A percentile compares a stretch with the other conserved stretches of the same genome.
Evolutionary conservation across 2,888 invertebrate species (phyloP).

Genomic region (Nomada ferruginata): DNA sequence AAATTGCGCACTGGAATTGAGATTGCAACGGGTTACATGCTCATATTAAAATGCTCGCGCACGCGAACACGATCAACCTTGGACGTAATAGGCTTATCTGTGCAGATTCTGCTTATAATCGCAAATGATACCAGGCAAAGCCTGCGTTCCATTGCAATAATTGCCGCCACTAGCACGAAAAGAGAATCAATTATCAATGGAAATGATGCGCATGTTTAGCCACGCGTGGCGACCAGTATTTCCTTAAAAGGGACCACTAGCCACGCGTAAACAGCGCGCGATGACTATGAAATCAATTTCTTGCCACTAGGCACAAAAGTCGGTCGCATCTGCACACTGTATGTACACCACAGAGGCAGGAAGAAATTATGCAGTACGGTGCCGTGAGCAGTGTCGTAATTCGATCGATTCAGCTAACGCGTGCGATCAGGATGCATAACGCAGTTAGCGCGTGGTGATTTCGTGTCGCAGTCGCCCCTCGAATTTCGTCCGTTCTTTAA

Average conservation of each 20-base stretch:
- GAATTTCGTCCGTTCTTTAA: neutral
- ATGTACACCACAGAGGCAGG: neutral
- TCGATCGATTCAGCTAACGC: conserved; percentile 4
- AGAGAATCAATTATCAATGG: neutral
- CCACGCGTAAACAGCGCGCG: neutral
- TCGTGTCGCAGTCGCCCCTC: neutral
- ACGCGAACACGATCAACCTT: conserved; percentile 16
- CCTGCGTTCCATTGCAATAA: neutral
- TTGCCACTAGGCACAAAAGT: neutral
- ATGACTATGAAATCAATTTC: conserved; percentile 1
- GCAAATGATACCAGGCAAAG: conserved; percentile 2
- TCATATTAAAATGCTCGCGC: neutral
- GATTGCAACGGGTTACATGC: neutral
- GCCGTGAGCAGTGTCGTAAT: conserved; percentile 4
- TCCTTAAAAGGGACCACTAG: neutral
- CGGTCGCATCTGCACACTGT: neutral
- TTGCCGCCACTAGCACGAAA: neutral
- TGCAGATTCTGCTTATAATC: conserved; percentile 15
- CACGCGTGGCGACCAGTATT: neutral
- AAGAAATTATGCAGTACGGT: conserved; percentile 16
- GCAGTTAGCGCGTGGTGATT: neutral
- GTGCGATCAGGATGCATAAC: neutral
- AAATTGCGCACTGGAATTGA: neutral
- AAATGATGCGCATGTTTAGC: neutral
- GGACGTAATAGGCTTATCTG: conserved; percentile 1